These are phyloP conservation scores for Mus pahari DNA, from an alignment of 2,113 vertebrate genomes.

Conservation along the genomic window DNA sequence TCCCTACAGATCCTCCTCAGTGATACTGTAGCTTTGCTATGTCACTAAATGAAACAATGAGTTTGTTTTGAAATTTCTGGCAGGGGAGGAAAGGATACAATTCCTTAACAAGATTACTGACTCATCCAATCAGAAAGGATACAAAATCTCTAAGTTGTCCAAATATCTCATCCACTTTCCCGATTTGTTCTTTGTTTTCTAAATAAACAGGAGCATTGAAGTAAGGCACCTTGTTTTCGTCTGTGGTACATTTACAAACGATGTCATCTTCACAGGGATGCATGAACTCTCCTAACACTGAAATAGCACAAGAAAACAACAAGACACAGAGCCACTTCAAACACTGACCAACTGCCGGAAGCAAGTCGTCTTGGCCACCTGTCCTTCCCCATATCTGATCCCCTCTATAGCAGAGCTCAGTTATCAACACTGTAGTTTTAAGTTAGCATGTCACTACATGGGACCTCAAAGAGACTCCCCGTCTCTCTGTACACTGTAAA, in stretches of 20 bases:
- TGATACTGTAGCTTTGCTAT: background rate
- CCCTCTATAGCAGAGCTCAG: background rate
- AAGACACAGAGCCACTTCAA: background rate
- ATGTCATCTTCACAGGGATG: conserved; percentile 98
- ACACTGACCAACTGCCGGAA: background rate
- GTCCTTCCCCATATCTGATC: background rate
- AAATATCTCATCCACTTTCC: conserved; percentile 99
- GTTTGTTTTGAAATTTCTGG: background rate
- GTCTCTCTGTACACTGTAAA: background rate
- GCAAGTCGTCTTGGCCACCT: background rate
- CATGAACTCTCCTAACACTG: conserved; percentile 96
- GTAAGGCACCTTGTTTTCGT: conserved; percentile 98
- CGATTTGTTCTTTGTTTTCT: conserved; percentile 99
- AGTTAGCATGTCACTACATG: background rate
- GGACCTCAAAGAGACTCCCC: background rate
- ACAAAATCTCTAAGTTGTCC: conserved; percentile 98
- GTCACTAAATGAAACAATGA: background rate
- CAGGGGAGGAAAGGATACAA: background rate
- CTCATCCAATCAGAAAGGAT: conserved; percentile 89
- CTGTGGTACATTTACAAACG: conserved; percentile 95
- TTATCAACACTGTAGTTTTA: background rate
- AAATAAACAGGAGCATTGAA: conserved; percentile 98
- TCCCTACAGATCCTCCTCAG: background rate
- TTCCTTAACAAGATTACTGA: background rate
- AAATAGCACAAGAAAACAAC: conserved; percentile 61